Evolutionary conservation across 2,797 vertebrate species (phyloP), one percentile per base, ranked within the genome.

Genomic region (Dendrocincla tyrannina): DNA sequence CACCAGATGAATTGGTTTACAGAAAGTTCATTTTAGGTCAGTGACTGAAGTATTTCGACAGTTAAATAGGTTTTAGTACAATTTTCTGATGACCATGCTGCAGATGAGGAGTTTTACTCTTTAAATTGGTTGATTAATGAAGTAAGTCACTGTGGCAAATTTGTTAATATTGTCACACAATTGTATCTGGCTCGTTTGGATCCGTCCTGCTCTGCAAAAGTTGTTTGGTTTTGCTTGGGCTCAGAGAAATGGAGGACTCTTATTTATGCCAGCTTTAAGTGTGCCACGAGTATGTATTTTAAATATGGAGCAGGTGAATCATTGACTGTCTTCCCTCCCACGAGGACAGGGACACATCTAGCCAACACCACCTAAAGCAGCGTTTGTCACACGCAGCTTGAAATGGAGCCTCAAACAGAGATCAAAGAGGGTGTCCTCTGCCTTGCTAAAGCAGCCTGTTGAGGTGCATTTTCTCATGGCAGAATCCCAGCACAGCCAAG

Each of bases 321-420:
- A 95, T 3, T 0, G 2, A 11, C 70, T 89, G 19, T 22, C 52
- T 64, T 47, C 60, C 52, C 7, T 7, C 30, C 47, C 0, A 0
- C 70, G 62, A 0, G 2, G 37, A 46, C 42, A 25, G 1, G 15
- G 47, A 28, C 41, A 33, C 0, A 0, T 52, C 37, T 62, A 41
- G 50, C 2, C 8, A 91, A 25, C 47, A 63, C 5, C 25, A 33
- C 55, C 52, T 14, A 6, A 50, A 46, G 0, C 8, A 62, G 50
- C 5, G 8, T 46, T 81, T 91, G 92, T 76, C 15, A 2, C 41
- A 49, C 52, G 8, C 0, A 2, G 39, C 60, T 32, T 12, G 66
- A 66, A 41, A 46, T 27, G 66, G 59, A 66, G 73, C 66, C 39
- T 72, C 79, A 39, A 3, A 4, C 39, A 55, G 17, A 73, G 20